Evolutionary conservation across 2,888 invertebrate species (phyloP).

Genomic region (Brenthis hecate): DNA sequence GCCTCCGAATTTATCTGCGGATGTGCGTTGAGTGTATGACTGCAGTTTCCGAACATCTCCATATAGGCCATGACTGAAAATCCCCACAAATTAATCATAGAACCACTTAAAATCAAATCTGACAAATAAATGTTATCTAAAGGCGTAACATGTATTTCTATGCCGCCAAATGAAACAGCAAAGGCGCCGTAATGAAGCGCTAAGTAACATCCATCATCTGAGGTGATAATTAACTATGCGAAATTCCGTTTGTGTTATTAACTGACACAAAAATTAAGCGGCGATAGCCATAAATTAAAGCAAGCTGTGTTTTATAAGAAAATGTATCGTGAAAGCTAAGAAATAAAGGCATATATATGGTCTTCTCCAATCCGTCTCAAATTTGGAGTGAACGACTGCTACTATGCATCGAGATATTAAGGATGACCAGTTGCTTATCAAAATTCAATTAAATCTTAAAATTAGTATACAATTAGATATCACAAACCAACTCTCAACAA

Average conservation of each 20-base stretch:
- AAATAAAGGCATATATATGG: conserved; percentile 50
- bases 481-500: too few relatives aligned
- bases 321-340: conserved; percentile 52
- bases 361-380: conserved; percentile 61
- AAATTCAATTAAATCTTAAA: too few relatives aligned
- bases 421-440: too few relatives aligned
- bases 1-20: conserved; percentile 83
- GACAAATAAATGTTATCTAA: conserved; percentile 30
- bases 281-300: conserved; percentile 49
- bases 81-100: conserved; percentile 39
- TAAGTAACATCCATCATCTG: conserved; percentile 63
- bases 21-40: conserved; percentile 73
- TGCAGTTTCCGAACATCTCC: conserved; percentile 96
- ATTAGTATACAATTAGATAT: too few relatives aligned
- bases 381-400: conserved; percentile 55
- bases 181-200: conserved; percentile 67
- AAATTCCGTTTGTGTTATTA: conserved; percentile 61
- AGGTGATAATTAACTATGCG: conserved; percentile 63
- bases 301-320: conserved; percentile 39
- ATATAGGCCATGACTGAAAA: conserved; percentile 95
- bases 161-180: conserved; percentile 56
- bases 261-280: conserved; percentile 53
- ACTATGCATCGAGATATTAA: conserved; percentile 20
- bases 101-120: conserved; percentile 22
- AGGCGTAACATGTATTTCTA: conserved; percentile 50